Evolutionary conservation across 2,797 vertebrate genomes (phyloP), one percentile per base, ranked within the genome.

Genomic region (Aulostomus chinensis): DNA sequence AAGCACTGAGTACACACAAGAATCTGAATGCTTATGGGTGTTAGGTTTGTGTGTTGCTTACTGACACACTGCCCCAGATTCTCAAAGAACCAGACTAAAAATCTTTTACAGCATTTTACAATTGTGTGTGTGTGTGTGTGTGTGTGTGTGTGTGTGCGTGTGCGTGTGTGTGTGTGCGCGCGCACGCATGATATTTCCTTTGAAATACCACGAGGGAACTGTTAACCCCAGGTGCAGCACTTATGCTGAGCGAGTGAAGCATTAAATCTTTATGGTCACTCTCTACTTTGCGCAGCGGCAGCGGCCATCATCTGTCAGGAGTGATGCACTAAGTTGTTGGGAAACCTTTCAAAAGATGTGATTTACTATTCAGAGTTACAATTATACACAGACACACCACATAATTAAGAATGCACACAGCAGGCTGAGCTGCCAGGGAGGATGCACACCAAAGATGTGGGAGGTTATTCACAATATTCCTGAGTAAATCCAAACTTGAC

Each of bases 251-350:
- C 46, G 29, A 80, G 59, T 46, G 51, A 71, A 57, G 75, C 74
- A 86, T 86, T 80, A 87, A 80, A 85, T 85, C 64, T 85, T 86
- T 77, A 86, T 87, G 79, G 80, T 68, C 71, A 58, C 75, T 78
- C 70, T 79, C 36, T 56, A 59, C 80, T 85, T 71, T 75, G 56
- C 58, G 28, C 75, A 66, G 75, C 73, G 50, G 55, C 59, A 61
- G 35, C 63, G 66, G 67, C 62, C 73, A 56, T 72, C 76, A 73
- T 76, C 76, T 69, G 75, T 83, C 76, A 83, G 63, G 26, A 30
- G 39, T 17, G 4, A 73, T 63, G 53, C 63, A 58, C 66, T 47
- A 40, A 73, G 68, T 58, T 74, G 71, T 78, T 71, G 66, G 55
- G 59, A 77, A 22, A 58, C 39, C 73, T 73, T 72, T 79, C 63